Percentiles rank a stretch among this genome's conserved stretches.
Evolutionary conservation across 1,140 invertebrate genomes (phyloP).

Genomic region (Dendroctonus valens): DNA sequence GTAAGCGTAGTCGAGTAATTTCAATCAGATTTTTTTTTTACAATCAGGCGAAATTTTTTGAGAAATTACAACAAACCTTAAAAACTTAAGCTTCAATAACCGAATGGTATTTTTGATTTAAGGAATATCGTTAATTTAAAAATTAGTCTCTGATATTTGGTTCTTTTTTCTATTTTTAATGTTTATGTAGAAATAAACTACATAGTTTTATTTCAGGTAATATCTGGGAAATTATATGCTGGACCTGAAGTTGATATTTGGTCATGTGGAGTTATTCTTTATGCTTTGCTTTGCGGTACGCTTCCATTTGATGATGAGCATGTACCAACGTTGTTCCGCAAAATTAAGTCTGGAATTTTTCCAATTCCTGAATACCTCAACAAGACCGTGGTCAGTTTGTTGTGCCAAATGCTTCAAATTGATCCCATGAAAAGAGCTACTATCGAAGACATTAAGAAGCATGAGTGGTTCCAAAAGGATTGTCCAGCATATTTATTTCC

Average conservation of each 20-base stretch:
- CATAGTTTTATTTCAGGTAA: slow-evolving; percentile 58
- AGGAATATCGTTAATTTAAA: no score
- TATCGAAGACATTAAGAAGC: slow-evolving; percentile 99
- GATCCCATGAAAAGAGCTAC: slow-evolving; percentile 97
- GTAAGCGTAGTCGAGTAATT: no score
- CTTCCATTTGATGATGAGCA: slow-evolving; percentile 99
- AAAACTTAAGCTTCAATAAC: no score
- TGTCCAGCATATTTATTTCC: slow-evolving; percentile 96
- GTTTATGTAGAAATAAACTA: no score
- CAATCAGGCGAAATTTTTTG: no score
- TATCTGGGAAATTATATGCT: slow-evolving; percentile 98
- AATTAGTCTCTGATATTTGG: no score
- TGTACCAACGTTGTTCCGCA: slow-evolving; percentile 95
- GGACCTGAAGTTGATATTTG: slow-evolving; percentile 97
- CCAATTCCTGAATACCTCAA: slow-evolving; percentile 98
- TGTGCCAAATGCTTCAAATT: slow-evolving; percentile 97
- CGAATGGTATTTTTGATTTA: no score
- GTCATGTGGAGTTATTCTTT: slow-evolving; percentile 99
- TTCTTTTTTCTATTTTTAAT: no score
- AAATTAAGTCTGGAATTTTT: slow-evolving; percentile 99
- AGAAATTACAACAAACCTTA: no score
- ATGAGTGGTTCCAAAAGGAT: slow-evolving; percentile 99
- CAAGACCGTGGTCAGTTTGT: slow-evolving; percentile 89
- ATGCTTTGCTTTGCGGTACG: slow-evolving; percentile 96
- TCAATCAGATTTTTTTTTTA: no score